phyloP scores from a whole-genome alignment of 1,140 invertebrate genomes.

The Orius insidiosus region DNA sequence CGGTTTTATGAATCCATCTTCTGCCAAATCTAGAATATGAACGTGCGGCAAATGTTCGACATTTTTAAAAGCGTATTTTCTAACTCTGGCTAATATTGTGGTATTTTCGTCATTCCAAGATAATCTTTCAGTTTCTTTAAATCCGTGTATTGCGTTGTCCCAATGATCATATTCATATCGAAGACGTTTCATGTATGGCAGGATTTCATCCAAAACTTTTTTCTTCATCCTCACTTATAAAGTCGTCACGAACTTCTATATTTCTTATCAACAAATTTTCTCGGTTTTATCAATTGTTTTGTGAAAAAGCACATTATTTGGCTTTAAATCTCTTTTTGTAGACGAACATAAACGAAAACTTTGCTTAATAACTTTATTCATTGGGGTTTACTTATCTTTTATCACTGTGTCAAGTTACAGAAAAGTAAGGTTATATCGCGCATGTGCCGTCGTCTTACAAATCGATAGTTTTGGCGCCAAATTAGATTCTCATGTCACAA shows the following conservation, averaged over 20 bases:
- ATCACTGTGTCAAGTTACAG: too few species aligned
- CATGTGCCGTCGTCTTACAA: too few species aligned
- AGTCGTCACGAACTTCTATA: slow-evolving; percentile 32
- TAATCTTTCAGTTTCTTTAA: slow-evolving; percentile 82
- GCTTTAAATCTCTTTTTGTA: too few species aligned
- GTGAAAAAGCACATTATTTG: too few species aligned
- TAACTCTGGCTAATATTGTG: slow-evolving; percentile 51
- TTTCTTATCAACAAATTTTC: too few species aligned
- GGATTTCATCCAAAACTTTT: slow-evolving; percentile 51
- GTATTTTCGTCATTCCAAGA: slow-evolving; percentile 62
- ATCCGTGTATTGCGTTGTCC: slow-evolving; percentile 98
- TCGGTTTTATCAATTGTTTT: too few species aligned
- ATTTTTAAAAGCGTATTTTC: slow-evolving; percentile 48
- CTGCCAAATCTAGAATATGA: slow-evolving; percentile 80
- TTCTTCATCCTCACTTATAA: slow-evolving; percentile 66
- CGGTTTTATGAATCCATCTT: slow-evolving; percentile 83
- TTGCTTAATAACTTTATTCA: too few species aligned
- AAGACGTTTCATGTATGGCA: slow-evolving; percentile 70
- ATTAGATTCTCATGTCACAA: too few species aligned
- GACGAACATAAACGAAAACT: too few species aligned
- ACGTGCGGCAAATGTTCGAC: slow-evolving; percentile 41
- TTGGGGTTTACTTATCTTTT: too few species aligned
- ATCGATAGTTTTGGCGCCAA: background rate
- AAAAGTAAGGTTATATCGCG: too few species aligned
- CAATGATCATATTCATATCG: slow-evolving; percentile 89